A percentile compares a stretch with the other conserved stretches of the same genome.
Conservation (phyloP, 2,113 vertebrate species). For the Columba janthina region DNA sequence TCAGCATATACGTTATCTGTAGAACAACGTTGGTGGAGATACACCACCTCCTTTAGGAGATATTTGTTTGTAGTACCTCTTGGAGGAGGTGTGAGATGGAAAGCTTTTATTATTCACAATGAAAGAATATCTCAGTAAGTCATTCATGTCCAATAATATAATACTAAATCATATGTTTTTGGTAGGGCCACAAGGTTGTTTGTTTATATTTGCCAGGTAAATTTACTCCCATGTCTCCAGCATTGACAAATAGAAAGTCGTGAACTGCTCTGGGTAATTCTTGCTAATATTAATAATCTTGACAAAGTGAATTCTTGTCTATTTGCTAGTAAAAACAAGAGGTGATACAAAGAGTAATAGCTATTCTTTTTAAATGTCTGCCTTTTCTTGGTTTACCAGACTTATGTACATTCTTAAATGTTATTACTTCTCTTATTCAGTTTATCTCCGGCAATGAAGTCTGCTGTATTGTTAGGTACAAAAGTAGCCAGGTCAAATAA, state of each 20-base stretch:
- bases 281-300: neutral
- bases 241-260: neutral
- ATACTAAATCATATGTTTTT: neutral
- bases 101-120: neutral
- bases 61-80: neutral
- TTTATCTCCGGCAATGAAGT: neutral
- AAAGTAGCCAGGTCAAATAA: neutral
- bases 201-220: neutral
- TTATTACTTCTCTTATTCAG: neutral
- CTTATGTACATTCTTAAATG: neutral
- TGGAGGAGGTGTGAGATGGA: neutral
- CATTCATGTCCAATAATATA: neutral
- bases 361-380: neutral
- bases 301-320: neutral
- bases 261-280: neutral
- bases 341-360: neutral
- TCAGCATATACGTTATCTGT: neutral
- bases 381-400: neutral
- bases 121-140: neutral
- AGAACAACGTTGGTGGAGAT: neutral
- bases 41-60: neutral
- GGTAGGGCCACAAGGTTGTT: neutral
- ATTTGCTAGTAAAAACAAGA: neutral
- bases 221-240: neutral
- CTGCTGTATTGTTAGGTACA: neutral